These are phyloP conservation scores for Rhagonycha lutea DNA, from an alignment of 2,888 invertebrate genomes.

Conservation along the genomic window DNA sequence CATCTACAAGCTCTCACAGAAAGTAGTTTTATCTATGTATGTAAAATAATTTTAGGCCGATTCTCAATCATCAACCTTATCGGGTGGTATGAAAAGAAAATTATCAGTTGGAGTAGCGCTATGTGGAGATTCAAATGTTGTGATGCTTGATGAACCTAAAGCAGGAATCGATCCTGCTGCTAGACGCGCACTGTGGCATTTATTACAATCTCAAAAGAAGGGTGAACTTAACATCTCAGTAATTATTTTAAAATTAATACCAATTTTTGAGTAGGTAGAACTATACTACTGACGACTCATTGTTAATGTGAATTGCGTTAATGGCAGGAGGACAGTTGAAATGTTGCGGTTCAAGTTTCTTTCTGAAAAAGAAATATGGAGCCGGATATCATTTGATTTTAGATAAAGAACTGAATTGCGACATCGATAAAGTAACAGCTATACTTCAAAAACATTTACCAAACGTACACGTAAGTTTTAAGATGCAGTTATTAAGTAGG, in stretches of 20 bases:
- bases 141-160: conserved; percentile 77
- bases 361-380: conserved; percentile 82
- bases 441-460: conserved; percentile 69
- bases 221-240: conserved; percentile 41
- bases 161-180: conserved; percentile 88
- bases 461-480: conserved; percentile 55
- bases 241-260: too few relatives aligned
- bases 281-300: conserved; percentile 82
- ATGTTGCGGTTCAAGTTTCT: conserved; percentile 81
- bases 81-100: conserved; percentile 80
- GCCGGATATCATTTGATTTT: conserved; percentile 81
- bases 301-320: conserved; percentile 86
- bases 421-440: conserved; percentile 59
- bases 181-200: conserved; percentile 81
- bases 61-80: conserved; percentile 63
- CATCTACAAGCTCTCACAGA: neutral
- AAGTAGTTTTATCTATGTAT: neutral
- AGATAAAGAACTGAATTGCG: conserved; percentile 63
- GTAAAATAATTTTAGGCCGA: conserved; percentile 51
- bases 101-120: conserved; percentile 77
- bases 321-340: conserved; percentile 81
- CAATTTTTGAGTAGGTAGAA: conserved; percentile 61
- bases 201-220: conserved; percentile 72
- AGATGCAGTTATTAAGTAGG: neutral
- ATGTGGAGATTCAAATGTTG: conserved; percentile 74